Evolutionary conservation across 2,888 invertebrate species (phyloP).

Genomic region (Thymelicus lineola): DNA sequence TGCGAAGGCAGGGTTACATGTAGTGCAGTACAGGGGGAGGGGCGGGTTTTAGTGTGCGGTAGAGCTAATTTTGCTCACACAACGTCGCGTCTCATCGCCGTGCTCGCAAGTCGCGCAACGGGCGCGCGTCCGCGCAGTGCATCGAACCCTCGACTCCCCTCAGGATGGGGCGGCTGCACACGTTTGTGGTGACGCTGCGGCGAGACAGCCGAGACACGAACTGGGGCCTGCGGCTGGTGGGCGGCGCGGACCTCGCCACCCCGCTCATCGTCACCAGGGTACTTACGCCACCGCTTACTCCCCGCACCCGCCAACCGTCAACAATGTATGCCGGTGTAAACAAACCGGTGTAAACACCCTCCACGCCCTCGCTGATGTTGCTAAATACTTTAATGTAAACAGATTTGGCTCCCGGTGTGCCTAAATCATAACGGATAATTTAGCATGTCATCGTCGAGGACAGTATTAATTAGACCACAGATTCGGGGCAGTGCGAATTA

Average conservation of each 20-base stretch:
- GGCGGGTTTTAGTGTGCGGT: constrained; percentile 65
- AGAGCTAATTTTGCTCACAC: constrained; percentile 75
- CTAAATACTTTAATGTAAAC: constrained; percentile 24
- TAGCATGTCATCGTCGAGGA: constrained; percentile 23
- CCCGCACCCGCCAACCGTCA: constrained; percentile 38
- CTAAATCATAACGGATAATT: constrained; percentile 35
- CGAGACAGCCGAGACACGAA: constrained; percentile 89
- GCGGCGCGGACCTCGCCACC: constrained; percentile 93
- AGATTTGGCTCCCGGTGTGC: constrained; percentile 30
- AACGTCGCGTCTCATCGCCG: constrained; percentile 76
- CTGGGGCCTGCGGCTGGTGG: constrained; percentile 95
- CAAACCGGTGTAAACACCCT: constrained; percentile 52
- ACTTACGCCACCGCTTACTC: constrained; percentile 52
- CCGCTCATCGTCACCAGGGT: constrained; percentile 96
- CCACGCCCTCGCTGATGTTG: constrained; percentile 33
- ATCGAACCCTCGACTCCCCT: constrained; percentile 52
- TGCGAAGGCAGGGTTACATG: constrained; percentile 73
- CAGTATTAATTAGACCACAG: constrained; percentile 16
- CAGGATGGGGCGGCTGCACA: constrained; percentile 89
- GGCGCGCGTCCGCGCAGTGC: constrained; percentile 64
- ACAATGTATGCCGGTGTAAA: constrained; percentile 66
- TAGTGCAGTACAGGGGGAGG: constrained; percentile 59
- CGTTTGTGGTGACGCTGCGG: constrained; percentile 90
- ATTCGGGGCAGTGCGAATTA: constrained; percentile 11
- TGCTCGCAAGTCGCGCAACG: constrained; percentile 65